Evolutionary conservation across 2,888 invertebrate genomes (phyloP), one percentile per base, ranked within the genome.

Genomic region (Standfussiana lucernea): DNA sequence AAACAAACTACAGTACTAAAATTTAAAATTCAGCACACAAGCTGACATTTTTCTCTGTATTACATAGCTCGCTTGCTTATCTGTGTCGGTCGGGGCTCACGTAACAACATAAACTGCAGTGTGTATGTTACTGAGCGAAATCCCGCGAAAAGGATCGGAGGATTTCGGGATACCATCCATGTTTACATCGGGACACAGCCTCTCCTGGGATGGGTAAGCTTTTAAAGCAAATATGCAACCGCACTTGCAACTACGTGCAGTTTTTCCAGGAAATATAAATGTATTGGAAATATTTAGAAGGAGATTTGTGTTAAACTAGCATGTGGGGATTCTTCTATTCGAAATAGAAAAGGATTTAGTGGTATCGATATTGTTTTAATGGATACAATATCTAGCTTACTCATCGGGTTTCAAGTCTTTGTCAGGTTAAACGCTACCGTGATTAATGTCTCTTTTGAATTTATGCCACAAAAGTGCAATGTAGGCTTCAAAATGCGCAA

Each of bases 51-150:
- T 89, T 83, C 79, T 77, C 69, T 73, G 83, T 80, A 83, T 85
- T 85, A 90, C 87, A 88, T 89, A 89, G 88, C 85, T 87, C 86
- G 88, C 86, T 87, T 89, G 86, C 88, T 91, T 92, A 92, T 90
- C 88, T 88, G 72, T 70, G 73, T 70, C 53, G 72, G 77, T 74
- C 65, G 86, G 72, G 83, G 84, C 89, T 89, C 88, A 85, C 87
- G 88, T 88, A 89, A 88, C 90, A 88, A 89, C 87, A 90, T 92
- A 92, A 92, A 91, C 90, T 87, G 85, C 90, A 87, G 85, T 91
- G 90, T 92, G 86, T 91, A 91, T 90, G 89, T 86, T 89, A 85
- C 88, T 80, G 79, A 79, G 66, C 69, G 68, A 83, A 87, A 89
- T 86, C 85, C 85, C 75, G 73, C 62, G 77, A 84, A 86, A 81